A percentile compares a stretch with the other conserved stretches of the same genome.
Evolutionary conservation across 2,113 vertebrate genomes (phyloP).

Genomic region (Uropsilus gracilis): DNA sequence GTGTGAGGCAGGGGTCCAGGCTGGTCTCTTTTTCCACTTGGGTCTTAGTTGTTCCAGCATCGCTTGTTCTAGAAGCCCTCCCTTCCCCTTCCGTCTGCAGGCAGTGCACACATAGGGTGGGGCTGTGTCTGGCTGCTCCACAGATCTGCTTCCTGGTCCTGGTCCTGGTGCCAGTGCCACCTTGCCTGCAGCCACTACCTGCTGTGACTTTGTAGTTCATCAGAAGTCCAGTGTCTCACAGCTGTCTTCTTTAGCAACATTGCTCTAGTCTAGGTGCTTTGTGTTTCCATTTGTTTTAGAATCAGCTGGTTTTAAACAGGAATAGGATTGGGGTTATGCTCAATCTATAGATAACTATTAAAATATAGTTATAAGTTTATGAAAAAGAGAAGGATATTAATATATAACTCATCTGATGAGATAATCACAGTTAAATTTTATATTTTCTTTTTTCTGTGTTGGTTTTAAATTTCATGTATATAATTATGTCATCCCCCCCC

Average conservation of each 20-base stretch:
- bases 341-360: background rate
- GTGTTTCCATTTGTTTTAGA: constrained; percentile 22
- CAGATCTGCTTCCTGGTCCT: background rate
- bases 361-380: background rate
- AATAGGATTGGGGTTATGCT: background rate
- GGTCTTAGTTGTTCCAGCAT: background rate
- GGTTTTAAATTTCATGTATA: background rate
- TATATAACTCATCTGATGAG: background rate
- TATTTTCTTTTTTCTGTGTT: background rate
- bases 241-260: background rate
- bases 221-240: background rate
- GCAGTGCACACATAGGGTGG: background rate
- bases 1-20: background rate
- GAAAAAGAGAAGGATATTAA: background rate
- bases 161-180: background rate
- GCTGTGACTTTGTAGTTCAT: background rate
- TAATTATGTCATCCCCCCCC: background rate
- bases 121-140: background rate
- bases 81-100: background rate
- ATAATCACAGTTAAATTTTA: background rate
- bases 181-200: background rate
- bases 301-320: background rate
- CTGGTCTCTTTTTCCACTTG: background rate
- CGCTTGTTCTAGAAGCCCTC: background rate
- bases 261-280: constrained; percentile 9